Base-by-base conservation (phyloP, 2,888 invertebrate genomes). In the Drepanosiphum platanoidis region DNA sequence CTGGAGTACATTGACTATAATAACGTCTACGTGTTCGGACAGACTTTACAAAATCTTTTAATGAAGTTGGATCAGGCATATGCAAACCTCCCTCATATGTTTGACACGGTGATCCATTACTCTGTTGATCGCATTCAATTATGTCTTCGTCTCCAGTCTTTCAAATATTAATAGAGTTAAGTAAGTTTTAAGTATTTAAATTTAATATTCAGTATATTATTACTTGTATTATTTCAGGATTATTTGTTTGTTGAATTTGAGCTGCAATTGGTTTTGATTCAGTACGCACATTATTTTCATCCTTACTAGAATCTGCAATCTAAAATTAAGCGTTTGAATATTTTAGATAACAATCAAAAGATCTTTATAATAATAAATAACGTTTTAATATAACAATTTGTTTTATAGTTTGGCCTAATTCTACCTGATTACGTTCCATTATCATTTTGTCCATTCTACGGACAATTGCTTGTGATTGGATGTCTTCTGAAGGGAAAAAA, bases 1-100 rank as follows among this genome's bases (percentile, higher is more conserved):
- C 87, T 11, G 87, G 86, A 74, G 86, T 86, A 88, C 93, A 93
- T 87, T 93, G 93, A 88, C 93, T 94, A 88, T 92, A 91, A 89
- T 92, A 92, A 42, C 93, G 91, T 87, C 92, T 90, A 15, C 93
- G 90, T 88, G 84, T 87, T 70, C 91, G 91, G 68, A 92, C 91
- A 66, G 91, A 90, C 86, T 92, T 91, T 0, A 92, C 91, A 88
- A 93, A 91, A 87, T 91, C 91, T 86, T 86, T 86, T 90, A 93
- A 91, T 34, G 92, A 91, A 79, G 90, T 90, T 15, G 90, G 90
- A 88, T 92, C 92, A 42, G 92, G 92, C 91, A 93, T 92, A 88
- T 93, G 93, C 52, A 93, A 89, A 1, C 93, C 93, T 34, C 92
- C 92, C 27, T 84, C 75, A 68, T 77, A 27, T 8, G 91, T 91